phyloP scores from a whole-genome alignment of 2,888 invertebrate genomes.

The Heliothis peltigera region DNA sequence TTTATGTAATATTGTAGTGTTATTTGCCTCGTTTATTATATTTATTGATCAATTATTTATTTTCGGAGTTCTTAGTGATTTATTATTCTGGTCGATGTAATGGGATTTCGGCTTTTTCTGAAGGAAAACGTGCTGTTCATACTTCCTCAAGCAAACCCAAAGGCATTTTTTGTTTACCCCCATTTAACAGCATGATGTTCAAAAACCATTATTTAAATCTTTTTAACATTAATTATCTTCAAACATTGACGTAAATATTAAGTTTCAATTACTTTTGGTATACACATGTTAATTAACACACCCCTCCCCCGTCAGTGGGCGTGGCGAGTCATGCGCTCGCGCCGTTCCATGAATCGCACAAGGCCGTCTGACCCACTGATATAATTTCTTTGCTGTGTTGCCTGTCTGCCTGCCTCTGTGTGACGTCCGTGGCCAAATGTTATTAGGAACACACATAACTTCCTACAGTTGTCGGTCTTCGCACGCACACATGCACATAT shows the following conservation, averaged over 20 bases:
- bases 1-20: too few species aligned
- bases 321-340: conserved; percentile 74
- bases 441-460: conserved; percentile 7
- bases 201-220: neutral
- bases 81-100: neutral
- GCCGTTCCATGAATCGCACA: conserved; percentile 77
- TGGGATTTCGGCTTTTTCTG: neutral
- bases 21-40: neutral
- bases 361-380: conserved; percentile 81
- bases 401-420: conserved; percentile 58
- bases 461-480: neutral
- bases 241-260: conserved; percentile 46
- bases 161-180: conserved; percentile 1
- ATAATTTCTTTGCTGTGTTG: conserved; percentile 68
- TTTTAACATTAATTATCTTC: conserved; percentile 13
- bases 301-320: conserved; percentile 59
- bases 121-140: neutral
- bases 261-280: conserved; percentile 59
- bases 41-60: neutral
- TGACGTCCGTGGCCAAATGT: conserved; percentile 51
- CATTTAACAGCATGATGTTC: neutral
- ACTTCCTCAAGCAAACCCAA: neutral
- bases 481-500: conserved; percentile 21
- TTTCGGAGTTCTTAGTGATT: neutral
- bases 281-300: conserved; percentile 53